These are phyloP conservation scores for Heliconius ismenius DNA, from an alignment of 2,888 invertebrate genomes.

Conservation along the genomic window DNA sequence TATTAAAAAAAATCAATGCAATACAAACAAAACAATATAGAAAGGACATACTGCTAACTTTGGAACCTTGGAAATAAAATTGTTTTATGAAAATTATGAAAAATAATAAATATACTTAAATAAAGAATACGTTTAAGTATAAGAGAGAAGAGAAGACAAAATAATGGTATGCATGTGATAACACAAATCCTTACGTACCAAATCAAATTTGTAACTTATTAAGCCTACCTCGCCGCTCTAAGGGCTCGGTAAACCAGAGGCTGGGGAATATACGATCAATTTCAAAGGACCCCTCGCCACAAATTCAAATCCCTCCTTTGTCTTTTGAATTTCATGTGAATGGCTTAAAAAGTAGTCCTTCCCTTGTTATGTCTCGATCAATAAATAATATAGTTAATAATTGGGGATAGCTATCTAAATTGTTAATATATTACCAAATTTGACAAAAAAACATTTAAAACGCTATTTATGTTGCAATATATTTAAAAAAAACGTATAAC, in stretches of 20 bases:
- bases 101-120: background rate
- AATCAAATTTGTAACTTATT: slow-evolving; percentile 78
- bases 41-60: background rate
- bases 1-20: background rate
- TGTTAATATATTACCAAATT: background rate
- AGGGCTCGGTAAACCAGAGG: slow-evolving; percentile 75
- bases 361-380: slow-evolving; percentile 30
- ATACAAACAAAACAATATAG: background rate
- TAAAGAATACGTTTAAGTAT: background rate
- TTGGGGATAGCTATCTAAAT: background rate
- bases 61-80: background rate
- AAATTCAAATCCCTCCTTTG: slow-evolving; percentile 80
- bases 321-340: slow-evolving; percentile 71
- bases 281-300: slow-evolving; percentile 75
- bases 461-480: background rate
- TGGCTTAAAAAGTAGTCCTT: slow-evolving; percentile 36
- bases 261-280: slow-evolving; percentile 78
- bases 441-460: background rate
- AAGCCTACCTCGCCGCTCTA: slow-evolving; percentile 62
- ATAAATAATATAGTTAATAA: slow-evolving; percentile 30
- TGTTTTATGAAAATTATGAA: background rate
- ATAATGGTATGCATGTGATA: slow-evolving; percentile 28
- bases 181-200: slow-evolving; percentile 46
- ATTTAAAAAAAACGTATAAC: background rate
- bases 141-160: background rate